These are phyloP conservation scores for Eurois occulta DNA, from an alignment of 2,888 invertebrate genomes.

Conservation along the genomic window DNA sequence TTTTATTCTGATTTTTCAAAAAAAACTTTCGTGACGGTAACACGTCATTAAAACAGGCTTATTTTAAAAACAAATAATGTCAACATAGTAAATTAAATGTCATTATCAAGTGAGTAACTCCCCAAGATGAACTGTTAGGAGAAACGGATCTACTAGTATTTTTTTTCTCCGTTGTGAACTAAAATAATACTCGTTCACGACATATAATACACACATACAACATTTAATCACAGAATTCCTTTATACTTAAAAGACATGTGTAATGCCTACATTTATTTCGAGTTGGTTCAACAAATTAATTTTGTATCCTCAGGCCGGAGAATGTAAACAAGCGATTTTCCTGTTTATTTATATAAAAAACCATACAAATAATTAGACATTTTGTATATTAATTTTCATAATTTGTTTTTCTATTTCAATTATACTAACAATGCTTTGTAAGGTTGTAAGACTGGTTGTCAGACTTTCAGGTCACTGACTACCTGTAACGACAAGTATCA, in stretches of 20 bases:
- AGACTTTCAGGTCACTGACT: too few species aligned
- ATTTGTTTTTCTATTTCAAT: conserved; percentile 22
- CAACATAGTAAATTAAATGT: background rate
- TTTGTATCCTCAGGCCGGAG: conserved; percentile 14
- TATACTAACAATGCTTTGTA: conserved; percentile 8
- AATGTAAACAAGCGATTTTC: conserved; percentile 38
- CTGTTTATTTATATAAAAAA: conserved; percentile 35
- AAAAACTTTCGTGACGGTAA: background rate
- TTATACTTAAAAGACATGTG: conserved; percentile 19
- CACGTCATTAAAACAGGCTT: too few species aligned
- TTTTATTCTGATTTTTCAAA: background rate
- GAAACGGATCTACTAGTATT: too few species aligned
- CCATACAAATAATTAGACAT: conserved; percentile 42
- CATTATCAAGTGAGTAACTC: background rate
- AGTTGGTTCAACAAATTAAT: conserved; percentile 35
- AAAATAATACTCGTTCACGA: background rate
- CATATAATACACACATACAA: background rate
- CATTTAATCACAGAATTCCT: conserved; percentile 9
- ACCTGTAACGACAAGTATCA: too few species aligned
- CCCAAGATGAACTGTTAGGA: background rate
- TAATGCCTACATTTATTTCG: conserved; percentile 4
- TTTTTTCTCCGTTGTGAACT: background rate
- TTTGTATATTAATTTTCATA: conserved; percentile 13
- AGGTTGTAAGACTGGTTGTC: too few species aligned
- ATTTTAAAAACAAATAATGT: background rate